These are phyloP conservation scores for Ectemnius cavifrons DNA, from an alignment of 2,888 invertebrate species.

Conservation along the genomic window DNA sequence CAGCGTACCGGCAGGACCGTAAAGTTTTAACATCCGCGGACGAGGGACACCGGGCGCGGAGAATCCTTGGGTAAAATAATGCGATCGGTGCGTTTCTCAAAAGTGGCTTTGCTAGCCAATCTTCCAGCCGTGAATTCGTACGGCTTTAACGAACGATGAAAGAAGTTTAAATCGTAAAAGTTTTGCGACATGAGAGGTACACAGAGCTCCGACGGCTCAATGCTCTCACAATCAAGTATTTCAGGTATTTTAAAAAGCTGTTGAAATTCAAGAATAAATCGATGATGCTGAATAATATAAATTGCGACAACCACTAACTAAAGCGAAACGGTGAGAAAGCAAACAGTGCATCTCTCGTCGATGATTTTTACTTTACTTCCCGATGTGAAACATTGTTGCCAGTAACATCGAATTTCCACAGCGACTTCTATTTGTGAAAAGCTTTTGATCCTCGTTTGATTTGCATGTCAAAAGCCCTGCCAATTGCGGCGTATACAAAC, in stretches of 20 bases:
- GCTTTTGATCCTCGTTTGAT: not conserved
- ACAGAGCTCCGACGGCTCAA: constrained; percentile 13
- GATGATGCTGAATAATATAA: constrained; percentile 34
- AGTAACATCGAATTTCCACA: constrained; percentile 12
- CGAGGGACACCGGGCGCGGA: constrained; percentile 16
- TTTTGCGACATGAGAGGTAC: constrained; percentile 19
- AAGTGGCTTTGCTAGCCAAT: constrained; percentile 46
- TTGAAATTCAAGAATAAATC: constrained; percentile 48
- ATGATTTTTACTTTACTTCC: constrained; percentile 19
- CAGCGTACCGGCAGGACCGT: constrained; percentile 7
- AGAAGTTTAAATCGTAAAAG: constrained; percentile 50
- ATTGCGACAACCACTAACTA: constrained; percentile 36
- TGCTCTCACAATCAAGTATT: constrained; percentile 7
- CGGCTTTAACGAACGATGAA: constrained; percentile 52
- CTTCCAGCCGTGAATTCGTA: constrained; percentile 48
- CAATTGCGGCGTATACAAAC: too few relatives aligned
- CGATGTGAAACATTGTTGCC: constrained; percentile 17
- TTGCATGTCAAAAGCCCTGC: too few relatives aligned
- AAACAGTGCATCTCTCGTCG: constrained; percentile 29
- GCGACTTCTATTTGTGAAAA: constrained; percentile 2
- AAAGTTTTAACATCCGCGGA: constrained; percentile 52
- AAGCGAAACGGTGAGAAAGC: constrained; percentile 22
- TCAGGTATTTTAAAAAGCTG: constrained; percentile 30
- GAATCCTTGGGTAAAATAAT: constrained; percentile 54
- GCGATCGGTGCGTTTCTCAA: constrained; percentile 52